Base-by-base conservation (phyloP, 2,113 vertebrate genomes). In the Cyphomyrus plagiostoma region DNA sequence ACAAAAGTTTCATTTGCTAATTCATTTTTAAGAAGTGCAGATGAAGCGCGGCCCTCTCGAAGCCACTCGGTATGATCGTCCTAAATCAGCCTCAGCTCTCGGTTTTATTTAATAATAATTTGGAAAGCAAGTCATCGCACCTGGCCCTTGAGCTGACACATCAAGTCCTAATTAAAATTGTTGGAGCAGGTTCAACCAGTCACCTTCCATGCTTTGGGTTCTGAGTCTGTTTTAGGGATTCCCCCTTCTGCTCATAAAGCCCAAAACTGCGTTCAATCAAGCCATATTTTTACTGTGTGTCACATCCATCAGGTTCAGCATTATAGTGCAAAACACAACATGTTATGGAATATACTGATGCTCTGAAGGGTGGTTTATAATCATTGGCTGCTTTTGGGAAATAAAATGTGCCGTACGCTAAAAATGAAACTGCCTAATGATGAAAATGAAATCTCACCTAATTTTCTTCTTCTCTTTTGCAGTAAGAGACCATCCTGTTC, bases 1-100 rank as follows among this genome's bases (percentile, higher is more conserved):
- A 80, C 74, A 80, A 80, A 80, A 80, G 74, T 80, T 80, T 80
- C 74, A 42, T 80, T 80, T 42, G 35, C 35, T 80, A 80, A 80
- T 80, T 80, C 74, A 80, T 80, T 80, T 80, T 42, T 80, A 80
- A 77, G 74, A 77, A 77, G 30, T 15, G 10, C 35, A 80, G 35
- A 35, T 80, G 74, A 35, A 80, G 4, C 4, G 17, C 15, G 15
- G 15, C 3, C 26, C 74, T 80, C 74, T 80, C 1, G 17, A 80
- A 80, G 74, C 35, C 30, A 80, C 74, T 80, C 1, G 3, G 17
- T 42, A 80, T 17, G 74, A 39, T 80, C 30, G 74, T 39, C 35
- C 74, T 42, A 42, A 80, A 42, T 80, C 74, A 35, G 35, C 35
- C 74, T 17, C 74, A 17, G 74, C 74, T 39, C 74, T 80, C 5